Base-by-base conservation (phyloP, 2,797 vertebrate species). In the Galaxias olidus region DNA sequence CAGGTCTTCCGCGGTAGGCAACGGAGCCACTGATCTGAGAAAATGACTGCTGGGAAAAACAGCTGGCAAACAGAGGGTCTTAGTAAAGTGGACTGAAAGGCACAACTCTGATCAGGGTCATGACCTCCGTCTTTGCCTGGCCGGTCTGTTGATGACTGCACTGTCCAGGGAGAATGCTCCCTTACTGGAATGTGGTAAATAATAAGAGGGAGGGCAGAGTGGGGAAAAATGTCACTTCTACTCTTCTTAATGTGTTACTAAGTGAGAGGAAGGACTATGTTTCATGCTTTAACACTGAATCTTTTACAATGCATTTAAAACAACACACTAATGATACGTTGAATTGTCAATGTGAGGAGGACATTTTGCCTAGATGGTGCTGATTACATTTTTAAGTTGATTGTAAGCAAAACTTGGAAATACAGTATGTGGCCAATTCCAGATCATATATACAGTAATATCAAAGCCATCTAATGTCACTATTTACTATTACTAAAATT, bases 181-280 rank as follows among this genome's bases (percentile, higher is more conserved):
- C 55, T 51, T 19, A 66, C 64, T 58, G 57, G 65, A 61, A 61
- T 41, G 43, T 51, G 60, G 9, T 15, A 61, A 56, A 47, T 55
- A 43, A 45, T 45, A 45, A 49, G 17, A 48, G 45, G 50, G 51
- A 14, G 17, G n/a, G 46, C 43, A 11, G 40, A 9, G 53, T 13
- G 30, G 18, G 59, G 55, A 44, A 58, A n/a, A n/a, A n/a, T n/a
- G n/a, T n/a, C n/a, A n/a, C n/a, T n/a, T n/a, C n/a, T n/a, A n/a
- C n/a, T n/a, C n/a, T n/a, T n/a, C n/a, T n/a, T n/a, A n/a, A n/a
- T n/a, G n/a, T n/a, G n/a, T n/a, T n/a, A n/a, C n/a, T n/a, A n/a
- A n/a, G n/a, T n/a, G n/a, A n/a, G n/a, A n/a, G n/a, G n/a, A n/a
- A n/a, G n/a, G n/a, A n/a, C n/a, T n/a, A n/a, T n/a, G n/a, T n/a